phyloP scores from a whole-genome alignment of 2,888 invertebrate species.

The Pseudococcus longispinus region DNA sequence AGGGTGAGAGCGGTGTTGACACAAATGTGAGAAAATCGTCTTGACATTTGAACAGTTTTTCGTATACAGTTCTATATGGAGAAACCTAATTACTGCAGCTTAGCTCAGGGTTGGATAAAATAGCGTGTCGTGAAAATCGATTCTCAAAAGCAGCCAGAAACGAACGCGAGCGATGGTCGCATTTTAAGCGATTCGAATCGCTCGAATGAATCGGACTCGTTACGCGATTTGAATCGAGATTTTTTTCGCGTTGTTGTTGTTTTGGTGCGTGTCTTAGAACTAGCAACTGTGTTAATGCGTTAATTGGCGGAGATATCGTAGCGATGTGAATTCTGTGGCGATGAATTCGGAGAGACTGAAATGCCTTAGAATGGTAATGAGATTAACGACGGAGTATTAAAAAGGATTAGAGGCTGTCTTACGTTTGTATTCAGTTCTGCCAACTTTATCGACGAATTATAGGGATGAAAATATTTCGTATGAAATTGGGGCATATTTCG shows the following conservation, averaged over 20 bases:
- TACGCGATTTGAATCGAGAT: background rate
- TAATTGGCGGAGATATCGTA: conserved; percentile 3
- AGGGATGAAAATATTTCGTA: background rate
- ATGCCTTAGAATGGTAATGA: background rate
- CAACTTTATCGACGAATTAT: background rate
- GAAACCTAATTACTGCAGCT: conserved; percentile 10
- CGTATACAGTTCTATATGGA: background rate
- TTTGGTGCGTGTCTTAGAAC: conserved; percentile 2
- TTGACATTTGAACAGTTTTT: conserved; percentile 23
- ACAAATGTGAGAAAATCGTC: conserved; percentile 30
- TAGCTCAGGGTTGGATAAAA: conserved; percentile 11
- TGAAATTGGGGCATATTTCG: background rate
- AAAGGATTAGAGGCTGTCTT: background rate
- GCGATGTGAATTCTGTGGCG: background rate
- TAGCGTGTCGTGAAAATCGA: conserved; percentile 21
- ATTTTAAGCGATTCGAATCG: conserved; percentile 16
- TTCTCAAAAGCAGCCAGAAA: background rate
- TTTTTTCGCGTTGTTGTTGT: background rate
- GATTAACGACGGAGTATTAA: background rate
- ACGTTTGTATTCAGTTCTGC: background rate
- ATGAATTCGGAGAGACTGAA: background rate
- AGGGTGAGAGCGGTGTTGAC: background rate
- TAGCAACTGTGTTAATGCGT: background rate
- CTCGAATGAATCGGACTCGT: conserved; percentile 1
- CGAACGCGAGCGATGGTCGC: background rate